phyloP scores from a whole-genome alignment of 2,797 vertebrate genomes.

The Echeneis naucrates region DNA sequence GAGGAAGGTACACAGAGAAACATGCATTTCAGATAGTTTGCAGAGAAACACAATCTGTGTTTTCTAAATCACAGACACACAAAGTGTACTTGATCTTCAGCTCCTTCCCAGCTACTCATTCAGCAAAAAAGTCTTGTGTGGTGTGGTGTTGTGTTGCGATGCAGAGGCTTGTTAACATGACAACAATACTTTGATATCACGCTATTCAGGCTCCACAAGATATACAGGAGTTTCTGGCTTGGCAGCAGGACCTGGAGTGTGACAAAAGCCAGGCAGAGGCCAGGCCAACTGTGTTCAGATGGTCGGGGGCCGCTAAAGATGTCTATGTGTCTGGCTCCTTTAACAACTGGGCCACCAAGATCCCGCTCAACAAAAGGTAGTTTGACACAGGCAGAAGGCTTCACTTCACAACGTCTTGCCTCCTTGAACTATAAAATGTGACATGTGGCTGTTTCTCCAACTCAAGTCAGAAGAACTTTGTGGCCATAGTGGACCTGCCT shows the following conservation, averaged over 20 bases:
- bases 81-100: background rate
- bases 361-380: constrained; percentile 95
- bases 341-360: constrained; percentile 96
- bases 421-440: constrained; percentile 2
- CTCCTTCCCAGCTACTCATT: background rate
- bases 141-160: no score
- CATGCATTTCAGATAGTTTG: background rate
- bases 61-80: background rate
- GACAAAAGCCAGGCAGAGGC: constrained; percentile 88
- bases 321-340: constrained; percentile 96
- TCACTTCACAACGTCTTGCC: background rate
- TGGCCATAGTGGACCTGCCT: constrained; percentile 94
- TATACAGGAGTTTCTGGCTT: constrained; percentile 94
- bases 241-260: constrained; percentile 94
- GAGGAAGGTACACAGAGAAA: background rate
- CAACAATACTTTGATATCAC: constrained; percentile 4
- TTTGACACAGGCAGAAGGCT: background rate
- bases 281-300: constrained; percentile 94
- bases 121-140: background rate
- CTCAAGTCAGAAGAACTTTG: constrained; percentile 96
- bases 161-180: background rate
- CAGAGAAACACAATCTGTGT: background rate
- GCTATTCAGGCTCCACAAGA: constrained; percentile 78
- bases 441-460: constrained; percentile 11
- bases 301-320: constrained; percentile 92